phyloP scores from a whole-genome alignment of 2,888 invertebrate species.

The Drosophila cognata region DNA sequence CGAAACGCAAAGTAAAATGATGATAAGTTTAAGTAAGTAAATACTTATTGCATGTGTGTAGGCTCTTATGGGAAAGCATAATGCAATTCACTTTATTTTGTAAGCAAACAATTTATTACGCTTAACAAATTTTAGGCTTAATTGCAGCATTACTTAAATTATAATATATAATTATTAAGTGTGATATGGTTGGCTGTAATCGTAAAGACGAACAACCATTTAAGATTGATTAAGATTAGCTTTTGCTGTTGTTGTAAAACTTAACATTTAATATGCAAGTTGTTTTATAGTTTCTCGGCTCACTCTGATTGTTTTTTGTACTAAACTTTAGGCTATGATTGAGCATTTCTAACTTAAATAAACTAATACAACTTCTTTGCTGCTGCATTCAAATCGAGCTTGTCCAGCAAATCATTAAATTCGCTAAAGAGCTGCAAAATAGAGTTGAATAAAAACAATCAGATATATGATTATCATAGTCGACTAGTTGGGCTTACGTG shows the following conservation, averaged over 20 bases:
- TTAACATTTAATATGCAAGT: not conserved
- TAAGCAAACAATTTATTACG: conserved; percentile 56
- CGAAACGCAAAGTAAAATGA: conserved; percentile 33
- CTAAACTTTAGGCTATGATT: conserved; percentile 29
- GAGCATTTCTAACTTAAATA: conserved; percentile 7
- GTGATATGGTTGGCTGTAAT: conserved; percentile 7
- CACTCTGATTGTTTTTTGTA: conserved; percentile 16
- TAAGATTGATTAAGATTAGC: conserved; percentile 4
- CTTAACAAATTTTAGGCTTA: conserved; percentile 42
- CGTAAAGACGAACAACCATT: conserved; percentile 1
- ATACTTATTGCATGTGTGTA: conserved; percentile 25
- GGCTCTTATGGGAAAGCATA: conserved; percentile 41
- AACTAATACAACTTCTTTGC: conserved; percentile 65
- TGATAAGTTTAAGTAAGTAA: conserved; percentile 48
- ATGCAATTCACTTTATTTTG: conserved; percentile 66
- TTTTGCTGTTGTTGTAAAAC: not conserved
- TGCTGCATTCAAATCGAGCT: conserved; percentile 76
- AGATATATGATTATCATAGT: conserved; percentile 18
- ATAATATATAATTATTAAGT: conserved; percentile 15
- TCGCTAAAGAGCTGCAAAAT: conserved; percentile 82
- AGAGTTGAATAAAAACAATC: conserved; percentile 27
- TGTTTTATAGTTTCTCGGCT: not conserved
- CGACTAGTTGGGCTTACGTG: conserved; percentile 67
- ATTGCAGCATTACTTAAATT: conserved; percentile 19
- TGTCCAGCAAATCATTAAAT: conserved; percentile 82